Evolutionary conservation across 2,888 invertebrate genomes (phyloP).

Genomic region (Tipula vernalis): DNA sequence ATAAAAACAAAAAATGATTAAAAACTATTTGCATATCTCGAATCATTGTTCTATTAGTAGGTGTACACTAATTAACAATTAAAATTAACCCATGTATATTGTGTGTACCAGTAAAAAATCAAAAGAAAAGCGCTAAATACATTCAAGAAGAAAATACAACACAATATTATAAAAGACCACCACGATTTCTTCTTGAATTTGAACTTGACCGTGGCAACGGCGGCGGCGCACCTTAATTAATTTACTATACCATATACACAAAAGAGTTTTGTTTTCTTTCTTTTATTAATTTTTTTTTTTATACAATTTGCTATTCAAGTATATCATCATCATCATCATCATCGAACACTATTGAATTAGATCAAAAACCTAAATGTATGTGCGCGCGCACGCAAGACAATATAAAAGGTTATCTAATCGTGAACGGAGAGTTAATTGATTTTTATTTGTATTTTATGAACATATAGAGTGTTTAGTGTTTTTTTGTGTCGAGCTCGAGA

Average conservation of each 20-base stretch:
- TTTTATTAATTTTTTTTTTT: not conserved
- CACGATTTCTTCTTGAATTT: not conserved
- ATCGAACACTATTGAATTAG: not conserved
- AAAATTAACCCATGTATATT: not conserved
- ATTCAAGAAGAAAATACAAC: not conserved
- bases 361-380: not conserved
- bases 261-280: not conserved
- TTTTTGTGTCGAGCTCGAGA: not conserved
- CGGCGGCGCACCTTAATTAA: not conserved
- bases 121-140: not conserved
- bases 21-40: not conserved
- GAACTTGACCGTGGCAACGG: not conserved
- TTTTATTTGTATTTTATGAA: not conserved
- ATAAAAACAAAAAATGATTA: not conserved
- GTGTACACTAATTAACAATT: not conserved
- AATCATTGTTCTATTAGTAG: not conserved
- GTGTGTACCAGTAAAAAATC: not conserved
- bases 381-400: not conserved
- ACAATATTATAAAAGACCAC: not conserved
- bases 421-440: not conserved
- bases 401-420: not conserved
- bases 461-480: not conserved
- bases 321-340: not conserved
- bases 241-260: not conserved
- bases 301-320: not conserved